Evolutionary conservation across 2,797 vertebrate genomes (phyloP).

Genomic region (Acanthopagrus latus): DNA sequence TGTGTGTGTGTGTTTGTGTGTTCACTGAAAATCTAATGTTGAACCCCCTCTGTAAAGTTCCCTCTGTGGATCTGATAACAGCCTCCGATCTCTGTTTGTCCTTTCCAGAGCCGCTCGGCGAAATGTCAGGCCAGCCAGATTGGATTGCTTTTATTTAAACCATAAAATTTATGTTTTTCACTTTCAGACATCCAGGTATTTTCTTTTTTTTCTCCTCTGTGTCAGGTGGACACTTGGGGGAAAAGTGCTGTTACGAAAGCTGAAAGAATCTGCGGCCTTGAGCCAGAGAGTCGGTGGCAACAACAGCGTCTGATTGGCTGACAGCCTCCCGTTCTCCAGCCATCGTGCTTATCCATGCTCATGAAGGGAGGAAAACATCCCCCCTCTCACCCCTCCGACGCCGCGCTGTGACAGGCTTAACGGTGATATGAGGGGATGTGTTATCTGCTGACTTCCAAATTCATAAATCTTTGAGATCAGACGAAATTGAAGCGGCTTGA

Average conservation of each 20-base stretch:
- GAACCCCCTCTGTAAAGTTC: slow-evolving; percentile 18
- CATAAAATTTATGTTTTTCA: slow-evolving; percentile 52
- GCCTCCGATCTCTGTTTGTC: slow-evolving; percentile 39
- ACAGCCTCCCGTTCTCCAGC: slow-evolving; percentile 33
- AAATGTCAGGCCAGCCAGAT: slow-evolving; percentile 44
- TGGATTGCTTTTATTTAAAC: slow-evolving; percentile 57
- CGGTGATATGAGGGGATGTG: slow-evolving; percentile 79
- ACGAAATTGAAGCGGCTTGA: slow-evolving; percentile 81
- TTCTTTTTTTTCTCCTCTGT: not conserved
- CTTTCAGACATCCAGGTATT: slow-evolving; percentile 18
- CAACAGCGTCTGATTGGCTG: slow-evolving; percentile 50
- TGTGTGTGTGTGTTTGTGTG: slow-evolving; percentile 1
- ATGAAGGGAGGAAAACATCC: slow-evolving; percentile 52
- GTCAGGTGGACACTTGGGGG: slow-evolving; percentile 45
- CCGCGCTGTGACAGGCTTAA: slow-evolving; percentile 69
- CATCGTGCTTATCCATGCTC: slow-evolving; percentile 48
- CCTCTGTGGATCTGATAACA: slow-evolving; percentile 34
- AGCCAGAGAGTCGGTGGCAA: slow-evolving; percentile 32
- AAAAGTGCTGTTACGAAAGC: slow-evolving; percentile 15
- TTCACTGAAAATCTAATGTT: slow-evolving; percentile 43
- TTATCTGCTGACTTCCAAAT: slow-evolving; percentile 84
- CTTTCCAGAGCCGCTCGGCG: slow-evolving; percentile 19
- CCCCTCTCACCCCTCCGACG: slow-evolving; percentile 7
- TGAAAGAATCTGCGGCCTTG: slow-evolving; percentile 47
- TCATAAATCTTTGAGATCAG: slow-evolving; percentile 85